Conservation (phyloP, 2,113 vertebrate genomes). For the Dissostichus mawsoni region DNA sequence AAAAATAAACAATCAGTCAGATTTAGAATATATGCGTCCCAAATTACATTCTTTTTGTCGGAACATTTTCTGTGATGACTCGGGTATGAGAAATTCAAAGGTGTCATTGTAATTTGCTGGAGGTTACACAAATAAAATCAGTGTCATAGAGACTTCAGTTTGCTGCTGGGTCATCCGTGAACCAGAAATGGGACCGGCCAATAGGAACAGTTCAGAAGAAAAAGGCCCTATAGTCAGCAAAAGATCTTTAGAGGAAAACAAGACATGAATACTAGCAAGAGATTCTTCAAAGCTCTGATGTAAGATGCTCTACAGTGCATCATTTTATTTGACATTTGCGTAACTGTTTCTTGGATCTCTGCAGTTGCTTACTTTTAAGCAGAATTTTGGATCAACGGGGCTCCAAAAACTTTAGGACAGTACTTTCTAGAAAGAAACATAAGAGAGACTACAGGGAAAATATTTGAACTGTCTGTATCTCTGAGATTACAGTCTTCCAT, state of each 20-base stretch:
- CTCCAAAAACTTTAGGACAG: background rate
- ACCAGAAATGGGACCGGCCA: conserved; percentile 3
- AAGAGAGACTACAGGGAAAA: background rate
- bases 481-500: background rate
- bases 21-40: conserved; percentile 2
- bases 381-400: background rate
- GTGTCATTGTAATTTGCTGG: too few species aligned
- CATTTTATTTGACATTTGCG: conserved; percentile 23
- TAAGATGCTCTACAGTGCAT: conserved; percentile 1
- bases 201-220: background rate
- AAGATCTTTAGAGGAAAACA: background rate
- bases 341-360: conserved; percentile 22
- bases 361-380: background rate
- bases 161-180: conserved; percentile 13
- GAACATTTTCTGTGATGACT: conserved; percentile 12
- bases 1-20: background rate
- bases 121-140: background rate
- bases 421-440: background rate
- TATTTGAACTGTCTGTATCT: background rate
- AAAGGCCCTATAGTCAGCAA: background rate
- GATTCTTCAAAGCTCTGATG: conserved; percentile 32
- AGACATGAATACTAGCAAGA: background rate
- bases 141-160: conserved; percentile 32
- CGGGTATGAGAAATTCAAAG: background rate
- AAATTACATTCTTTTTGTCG: conserved; percentile 5